Evolutionary conservation across 2,888 invertebrate genomes (phyloP).

Genomic region (Philopedon plagiatum): DNA sequence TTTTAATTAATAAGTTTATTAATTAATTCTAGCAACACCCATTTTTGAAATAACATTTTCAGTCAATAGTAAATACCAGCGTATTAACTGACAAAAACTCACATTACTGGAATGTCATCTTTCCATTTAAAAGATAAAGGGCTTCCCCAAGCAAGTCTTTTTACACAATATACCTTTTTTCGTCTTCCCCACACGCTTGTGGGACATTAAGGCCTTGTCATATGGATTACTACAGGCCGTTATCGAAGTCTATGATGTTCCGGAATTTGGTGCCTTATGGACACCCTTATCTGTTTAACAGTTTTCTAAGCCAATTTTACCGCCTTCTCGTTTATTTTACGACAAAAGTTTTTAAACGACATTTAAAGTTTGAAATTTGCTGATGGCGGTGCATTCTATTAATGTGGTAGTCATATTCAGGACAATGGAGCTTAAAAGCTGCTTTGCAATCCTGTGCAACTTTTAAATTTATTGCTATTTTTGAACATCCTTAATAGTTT

Average conservation of each 20-base stretch:
- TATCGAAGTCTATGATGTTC: conserved; percentile 11
- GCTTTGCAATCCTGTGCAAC: too few species aligned
- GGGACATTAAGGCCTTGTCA: conserved; percentile 5
- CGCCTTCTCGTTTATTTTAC: conserved; percentile 15
- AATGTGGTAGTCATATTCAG: too few species aligned
- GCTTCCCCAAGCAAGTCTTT: background rate
- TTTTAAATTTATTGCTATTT: too few species aligned
- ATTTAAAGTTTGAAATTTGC: background rate
- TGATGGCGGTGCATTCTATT: background rate
- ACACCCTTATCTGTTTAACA: conserved; percentile 19
- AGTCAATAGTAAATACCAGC: too few species aligned
- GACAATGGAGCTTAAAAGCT: too few species aligned
- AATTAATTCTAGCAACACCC: too few species aligned
- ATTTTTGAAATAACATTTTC: too few species aligned
- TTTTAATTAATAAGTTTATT: too few species aligned
- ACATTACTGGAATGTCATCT: background rate
- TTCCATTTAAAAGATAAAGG: background rate
- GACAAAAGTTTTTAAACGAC: background rate
- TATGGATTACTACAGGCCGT: conserved; percentile 7
- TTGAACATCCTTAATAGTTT: too few species aligned
- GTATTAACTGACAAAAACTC: background rate
- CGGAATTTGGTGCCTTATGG: conserved; percentile 9
- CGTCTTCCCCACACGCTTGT: background rate
- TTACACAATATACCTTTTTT: background rate
- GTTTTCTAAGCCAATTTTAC: conserved; percentile 16